Percentiles rank a stretch among this genome's conserved stretches.
These are phyloP conservation scores for Zophobas atratus DNA, from an alignment of 1,140 invertebrate species.

Conservation along the genomic window DNA sequence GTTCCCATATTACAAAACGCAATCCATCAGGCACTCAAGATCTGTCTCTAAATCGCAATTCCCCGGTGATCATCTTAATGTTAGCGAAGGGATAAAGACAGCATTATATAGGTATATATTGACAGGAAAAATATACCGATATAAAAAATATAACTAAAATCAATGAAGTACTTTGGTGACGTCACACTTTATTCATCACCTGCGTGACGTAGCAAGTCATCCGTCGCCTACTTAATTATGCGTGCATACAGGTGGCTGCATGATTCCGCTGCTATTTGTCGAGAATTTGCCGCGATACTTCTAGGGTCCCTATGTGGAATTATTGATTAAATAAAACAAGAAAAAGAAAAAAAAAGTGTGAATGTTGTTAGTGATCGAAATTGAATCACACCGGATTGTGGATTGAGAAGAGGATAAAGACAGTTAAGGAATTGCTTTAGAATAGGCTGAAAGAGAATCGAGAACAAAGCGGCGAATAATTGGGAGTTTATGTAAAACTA, in stretches of 20 bases:
- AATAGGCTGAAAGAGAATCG: conserved; percentile 2
- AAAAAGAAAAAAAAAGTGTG: not conserved
- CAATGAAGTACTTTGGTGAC: no score
- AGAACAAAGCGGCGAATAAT: not conserved
- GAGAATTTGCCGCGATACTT: no score
- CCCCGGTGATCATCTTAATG: conserved; percentile 41
- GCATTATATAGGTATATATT: conserved; percentile 22
- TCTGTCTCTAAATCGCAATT: conserved; percentile 45
- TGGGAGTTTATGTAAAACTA: conserved; percentile 10
- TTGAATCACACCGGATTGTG: not conserved
- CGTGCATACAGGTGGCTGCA: no score
- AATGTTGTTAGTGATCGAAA: not conserved
- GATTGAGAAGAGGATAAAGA: not conserved
- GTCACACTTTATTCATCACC: no score
- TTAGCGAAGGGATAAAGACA: conserved; percentile 42
- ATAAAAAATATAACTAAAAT: no score
- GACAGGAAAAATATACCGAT: conserved; percentile 12
- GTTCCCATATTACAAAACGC: conserved; percentile 43
- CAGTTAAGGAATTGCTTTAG: conserved; percentile 1
- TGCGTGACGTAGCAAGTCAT: no score
- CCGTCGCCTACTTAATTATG: no score
- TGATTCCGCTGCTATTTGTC: no score
- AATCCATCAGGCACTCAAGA: conserved; percentile 49
- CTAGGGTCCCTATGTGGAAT: no score
- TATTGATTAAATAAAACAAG: no score